Percentiles rank a stretch among this genome's conserved stretches.
Conservation (phyloP, 2,888 invertebrate species). For the Parnassius orleans region DNA sequence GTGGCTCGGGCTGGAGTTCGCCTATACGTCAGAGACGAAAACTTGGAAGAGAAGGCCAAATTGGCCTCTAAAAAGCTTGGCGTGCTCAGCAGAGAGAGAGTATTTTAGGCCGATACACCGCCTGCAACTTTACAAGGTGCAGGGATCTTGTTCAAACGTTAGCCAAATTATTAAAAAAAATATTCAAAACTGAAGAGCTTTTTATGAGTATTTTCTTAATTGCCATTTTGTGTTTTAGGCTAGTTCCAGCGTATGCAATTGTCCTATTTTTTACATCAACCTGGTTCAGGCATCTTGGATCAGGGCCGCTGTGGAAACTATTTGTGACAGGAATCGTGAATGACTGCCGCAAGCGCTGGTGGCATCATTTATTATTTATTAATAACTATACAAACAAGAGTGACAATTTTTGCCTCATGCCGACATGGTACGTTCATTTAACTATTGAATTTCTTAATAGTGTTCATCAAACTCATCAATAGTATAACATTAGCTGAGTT, state of each 20-base stretch:
- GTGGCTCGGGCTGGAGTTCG: no score
- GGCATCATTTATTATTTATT: constrained; percentile 41
- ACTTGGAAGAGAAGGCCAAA: no score
- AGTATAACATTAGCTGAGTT: no score
- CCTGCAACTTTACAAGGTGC: no score
- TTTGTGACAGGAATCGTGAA: neutral
- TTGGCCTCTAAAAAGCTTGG: no score
- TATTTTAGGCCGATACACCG: no score
- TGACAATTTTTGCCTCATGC: neutral
- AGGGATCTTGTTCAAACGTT: no score
- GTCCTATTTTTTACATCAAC: neutral
- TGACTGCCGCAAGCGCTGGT: constrained; percentile 43
- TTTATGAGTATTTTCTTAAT: neutral
- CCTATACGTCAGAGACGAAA: no score
- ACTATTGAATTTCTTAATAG: neutral
- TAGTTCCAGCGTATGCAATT: constrained; percentile 38
- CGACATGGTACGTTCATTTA: constrained; percentile 12
- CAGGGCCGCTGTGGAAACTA: constrained; percentile 32
- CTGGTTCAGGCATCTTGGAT: constrained; percentile 20
- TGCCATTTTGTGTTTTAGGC: constrained; percentile 29
- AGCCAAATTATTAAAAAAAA: no score
- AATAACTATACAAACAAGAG: constrained; percentile 41
- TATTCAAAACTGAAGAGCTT: no score
- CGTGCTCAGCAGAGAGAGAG: no score
- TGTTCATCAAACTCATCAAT: no score